These are phyloP conservation scores for Nephrotoma appendiculata DNA, from an alignment of 2,888 invertebrate genomes.

Conservation along the genomic window DNA sequence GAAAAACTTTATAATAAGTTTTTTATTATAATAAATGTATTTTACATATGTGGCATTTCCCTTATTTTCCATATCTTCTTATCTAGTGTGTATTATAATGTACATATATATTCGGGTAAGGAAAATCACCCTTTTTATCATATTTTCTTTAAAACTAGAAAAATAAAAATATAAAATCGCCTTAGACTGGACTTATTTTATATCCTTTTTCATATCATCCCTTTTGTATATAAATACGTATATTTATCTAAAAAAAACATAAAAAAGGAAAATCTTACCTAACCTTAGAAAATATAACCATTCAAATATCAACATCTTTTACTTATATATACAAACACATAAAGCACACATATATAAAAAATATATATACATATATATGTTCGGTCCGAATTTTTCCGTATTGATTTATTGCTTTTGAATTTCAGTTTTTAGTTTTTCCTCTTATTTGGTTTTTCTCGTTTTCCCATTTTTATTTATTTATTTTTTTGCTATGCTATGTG, in stretches of 20 bases:
- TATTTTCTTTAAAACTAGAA: neutral
- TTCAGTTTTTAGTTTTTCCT: slow-evolving; percentile 15
- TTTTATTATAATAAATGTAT: neutral
- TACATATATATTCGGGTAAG: neutral
- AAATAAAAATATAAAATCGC: neutral
- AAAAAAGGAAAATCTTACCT: neutral
- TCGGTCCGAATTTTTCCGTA: slow-evolving; percentile 14
- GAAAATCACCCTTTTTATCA: neutral
- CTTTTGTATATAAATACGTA: neutral
- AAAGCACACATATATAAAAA: neutral
- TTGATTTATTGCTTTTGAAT: slow-evolving; percentile 21
- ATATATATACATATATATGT: neutral
- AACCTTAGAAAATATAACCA: neutral
- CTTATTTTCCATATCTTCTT: neutral
- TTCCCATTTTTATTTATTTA: neutral
- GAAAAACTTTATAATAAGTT: neutral
- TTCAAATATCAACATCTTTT: neutral
- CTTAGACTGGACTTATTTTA: neutral
- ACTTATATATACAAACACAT: neutral
- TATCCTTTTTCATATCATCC: neutral
- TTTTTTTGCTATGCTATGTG: neutral
- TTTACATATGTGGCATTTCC: neutral
- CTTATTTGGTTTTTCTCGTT: slow-evolving; percentile 5
- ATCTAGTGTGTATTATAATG: neutral
- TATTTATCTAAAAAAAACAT: neutral